phyloP scores from a whole-genome alignment of 1,140 invertebrate species.

The Ceratosolen solmsi region DNA sequence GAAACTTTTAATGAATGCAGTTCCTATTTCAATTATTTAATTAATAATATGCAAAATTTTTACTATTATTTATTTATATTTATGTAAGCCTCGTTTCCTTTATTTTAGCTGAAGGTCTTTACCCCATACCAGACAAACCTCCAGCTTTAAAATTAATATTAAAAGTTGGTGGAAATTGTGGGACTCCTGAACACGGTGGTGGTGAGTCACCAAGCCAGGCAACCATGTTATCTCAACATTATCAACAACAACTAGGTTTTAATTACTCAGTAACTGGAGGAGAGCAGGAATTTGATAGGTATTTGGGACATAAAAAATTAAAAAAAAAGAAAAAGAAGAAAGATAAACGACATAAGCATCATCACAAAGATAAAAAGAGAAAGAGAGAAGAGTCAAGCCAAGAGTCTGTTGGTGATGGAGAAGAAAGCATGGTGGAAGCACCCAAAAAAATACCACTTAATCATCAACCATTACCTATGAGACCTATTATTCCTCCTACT shows the following conservation, averaged over 20 bases:
- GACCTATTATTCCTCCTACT: slow-evolving; percentile 64
- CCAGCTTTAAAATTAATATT: slow-evolving; percentile 83
- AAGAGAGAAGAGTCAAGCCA: slow-evolving; percentile 75
- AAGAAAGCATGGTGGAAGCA: slow-evolving; percentile 70
- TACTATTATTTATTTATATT: no score
- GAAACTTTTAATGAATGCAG: no score
- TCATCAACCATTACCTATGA: slow-evolving; percentile 65
- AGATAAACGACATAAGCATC: slow-evolving; percentile 82
- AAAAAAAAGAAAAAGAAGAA: slow-evolving; percentile 88
- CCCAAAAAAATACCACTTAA: slow-evolving; percentile 69
- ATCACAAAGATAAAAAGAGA: slow-evolving; percentile 81
- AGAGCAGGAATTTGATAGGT: slow-evolving; percentile 68
- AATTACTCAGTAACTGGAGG: slow-evolving; percentile 69
- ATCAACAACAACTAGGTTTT: slow-evolving; percentile 66
- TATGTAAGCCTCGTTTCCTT: no score
- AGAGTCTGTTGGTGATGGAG: slow-evolving; percentile 71
- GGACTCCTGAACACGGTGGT: slow-evolving; percentile 79
- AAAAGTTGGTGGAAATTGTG: slow-evolving; percentile 83
- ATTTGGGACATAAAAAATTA: slow-evolving; percentile 78
- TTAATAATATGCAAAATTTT: no score
- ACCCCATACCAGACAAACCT: slow-evolving; percentile 66
- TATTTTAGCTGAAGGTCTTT: slow-evolving; percentile 46
- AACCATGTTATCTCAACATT: slow-evolving; percentile 68
- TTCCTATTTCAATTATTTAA: no score
- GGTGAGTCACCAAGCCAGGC: slow-evolving; percentile 73